phyloP scores from a whole-genome alignment of 2,113 vertebrate genomes.

The Hypocryptadius cinnamomeus region DNA sequence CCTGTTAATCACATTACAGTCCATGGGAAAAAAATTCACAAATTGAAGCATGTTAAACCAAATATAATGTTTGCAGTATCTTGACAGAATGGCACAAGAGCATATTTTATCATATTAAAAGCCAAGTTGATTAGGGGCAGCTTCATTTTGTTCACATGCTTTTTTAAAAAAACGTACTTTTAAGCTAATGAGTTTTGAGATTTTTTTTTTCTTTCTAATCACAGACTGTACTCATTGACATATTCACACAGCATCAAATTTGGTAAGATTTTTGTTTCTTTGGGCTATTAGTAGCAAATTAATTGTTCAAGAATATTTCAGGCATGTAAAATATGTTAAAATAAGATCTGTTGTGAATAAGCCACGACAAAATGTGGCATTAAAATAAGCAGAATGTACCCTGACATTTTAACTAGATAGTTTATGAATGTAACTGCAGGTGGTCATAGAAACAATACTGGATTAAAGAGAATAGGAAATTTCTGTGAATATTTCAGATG shows the following conservation, averaged over 20 bases:
- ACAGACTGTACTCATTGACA: background rate
- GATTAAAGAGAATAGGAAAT: background rate
- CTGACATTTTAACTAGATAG: background rate
- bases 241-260: background rate
- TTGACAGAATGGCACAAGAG: background rate
- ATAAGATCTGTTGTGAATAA: background rate
- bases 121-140: background rate
- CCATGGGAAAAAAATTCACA: background rate
- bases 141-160: background rate
- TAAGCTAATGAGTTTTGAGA: background rate
- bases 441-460: constrained; percentile 5
- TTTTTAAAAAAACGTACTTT: background rate
- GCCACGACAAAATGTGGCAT: background rate
- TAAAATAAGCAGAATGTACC: constrained; percentile 1
- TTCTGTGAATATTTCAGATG: background rate
- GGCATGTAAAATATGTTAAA: background rate
- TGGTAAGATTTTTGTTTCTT: background rate
- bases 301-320: background rate
- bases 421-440: background rate
- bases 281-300: background rate
- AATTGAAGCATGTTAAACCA: background rate
- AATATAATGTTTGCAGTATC: background rate
- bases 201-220: background rate
- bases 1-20: background rate
- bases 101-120: background rate